Percentiles rank a stretch among this genome's conserved stretches.
These are phyloP conservation scores for Drosophila mauritiana DNA, from an alignment of 1,140 invertebrate genomes.

Conservation along the genomic window DNA sequence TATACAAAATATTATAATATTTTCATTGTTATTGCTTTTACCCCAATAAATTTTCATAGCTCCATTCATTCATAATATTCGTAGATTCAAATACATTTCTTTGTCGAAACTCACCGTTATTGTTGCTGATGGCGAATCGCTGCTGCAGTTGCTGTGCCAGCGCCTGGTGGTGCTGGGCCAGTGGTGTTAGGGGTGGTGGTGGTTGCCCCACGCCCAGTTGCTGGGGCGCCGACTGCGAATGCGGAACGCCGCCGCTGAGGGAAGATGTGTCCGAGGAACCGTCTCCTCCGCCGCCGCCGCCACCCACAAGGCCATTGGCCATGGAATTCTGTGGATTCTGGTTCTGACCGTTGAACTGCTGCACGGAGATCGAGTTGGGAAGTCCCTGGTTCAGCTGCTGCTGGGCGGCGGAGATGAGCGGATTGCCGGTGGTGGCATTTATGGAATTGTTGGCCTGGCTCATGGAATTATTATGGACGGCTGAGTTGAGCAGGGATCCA, in stretches of 20 bases:
- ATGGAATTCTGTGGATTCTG: slow-evolving; percentile 70
- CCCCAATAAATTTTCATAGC: neutral
- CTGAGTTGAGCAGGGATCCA: slow-evolving; percentile 73
- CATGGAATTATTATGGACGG: slow-evolving; percentile 84
- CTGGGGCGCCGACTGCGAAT: slow-evolving; percentile 82
- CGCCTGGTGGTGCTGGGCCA: slow-evolving; percentile 84
- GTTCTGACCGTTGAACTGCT: slow-evolving; percentile 78
- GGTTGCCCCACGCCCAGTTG: slow-evolving; percentile 74
- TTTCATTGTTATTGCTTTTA: too few relatives aligned
- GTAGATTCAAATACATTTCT: neutral
- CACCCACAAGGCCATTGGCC: slow-evolving; percentile 60
- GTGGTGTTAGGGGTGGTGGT: slow-evolving; percentile 71
- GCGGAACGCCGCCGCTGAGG: slow-evolving; percentile 72
- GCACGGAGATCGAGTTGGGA: slow-evolving; percentile 82
- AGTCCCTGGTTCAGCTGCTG: slow-evolving; percentile 64
- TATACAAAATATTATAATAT: too few relatives aligned
- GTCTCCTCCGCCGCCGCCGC: slow-evolving; percentile 81
- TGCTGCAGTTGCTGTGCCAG: slow-evolving; percentile 84
- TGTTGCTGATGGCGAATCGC: slow-evolving; percentile 84
- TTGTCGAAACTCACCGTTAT: slow-evolving; percentile 76
- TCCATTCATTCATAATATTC: neutral
- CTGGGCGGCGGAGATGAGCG: slow-evolving; percentile 54
- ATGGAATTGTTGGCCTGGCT: slow-evolving; percentile 81
- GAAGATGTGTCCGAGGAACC: slow-evolving; percentile 85
- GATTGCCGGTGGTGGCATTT: slow-evolving; percentile 71